Conservation (phyloP, 2,888 invertebrate genomes). For the Sturmia bella region DNA sequence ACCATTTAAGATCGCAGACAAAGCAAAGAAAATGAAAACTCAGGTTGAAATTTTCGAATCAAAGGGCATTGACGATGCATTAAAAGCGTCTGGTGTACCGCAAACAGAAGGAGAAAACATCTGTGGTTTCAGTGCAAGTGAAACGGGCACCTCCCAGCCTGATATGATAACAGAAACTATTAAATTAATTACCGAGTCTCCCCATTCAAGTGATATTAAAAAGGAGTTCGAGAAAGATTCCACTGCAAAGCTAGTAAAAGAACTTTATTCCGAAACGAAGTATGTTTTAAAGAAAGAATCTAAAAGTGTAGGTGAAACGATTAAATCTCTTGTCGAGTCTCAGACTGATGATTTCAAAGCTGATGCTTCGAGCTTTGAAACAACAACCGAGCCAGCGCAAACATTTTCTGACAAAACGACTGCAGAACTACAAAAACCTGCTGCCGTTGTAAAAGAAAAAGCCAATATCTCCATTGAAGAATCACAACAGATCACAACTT, state of each 20-base stretch:
- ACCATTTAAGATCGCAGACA: not conserved
- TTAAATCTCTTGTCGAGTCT: not conserved
- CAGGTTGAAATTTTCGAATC: not conserved
- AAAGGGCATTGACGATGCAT: conserved; percentile 25
- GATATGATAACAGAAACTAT: conserved; percentile 28
- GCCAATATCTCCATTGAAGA: too few species aligned
- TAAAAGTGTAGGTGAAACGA: not conserved
- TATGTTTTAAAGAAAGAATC: not conserved
- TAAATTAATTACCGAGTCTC: conserved; percentile 18
- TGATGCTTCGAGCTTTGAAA: not conserved
- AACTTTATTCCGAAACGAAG: not conserved
- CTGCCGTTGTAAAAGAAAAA: too few species aligned
- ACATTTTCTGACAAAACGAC: too few species aligned
- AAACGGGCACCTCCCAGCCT: conserved; percentile 35
- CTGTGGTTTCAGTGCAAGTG: not conserved
- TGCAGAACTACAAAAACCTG: too few species aligned
- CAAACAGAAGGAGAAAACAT: not conserved
- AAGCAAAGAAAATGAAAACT: not conserved
- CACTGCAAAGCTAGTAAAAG: not conserved
- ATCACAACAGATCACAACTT: too few species aligned
- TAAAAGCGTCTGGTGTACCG: conserved; percentile 31
- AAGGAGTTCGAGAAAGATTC: not conserved
- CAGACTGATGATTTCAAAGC: not conserved
- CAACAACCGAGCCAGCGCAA: not conserved
- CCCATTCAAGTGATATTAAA: conserved; percentile 8